phyloP scores from a whole-genome alignment of 2,797 vertebrate species.

The Glossophaga mutica region DNA sequence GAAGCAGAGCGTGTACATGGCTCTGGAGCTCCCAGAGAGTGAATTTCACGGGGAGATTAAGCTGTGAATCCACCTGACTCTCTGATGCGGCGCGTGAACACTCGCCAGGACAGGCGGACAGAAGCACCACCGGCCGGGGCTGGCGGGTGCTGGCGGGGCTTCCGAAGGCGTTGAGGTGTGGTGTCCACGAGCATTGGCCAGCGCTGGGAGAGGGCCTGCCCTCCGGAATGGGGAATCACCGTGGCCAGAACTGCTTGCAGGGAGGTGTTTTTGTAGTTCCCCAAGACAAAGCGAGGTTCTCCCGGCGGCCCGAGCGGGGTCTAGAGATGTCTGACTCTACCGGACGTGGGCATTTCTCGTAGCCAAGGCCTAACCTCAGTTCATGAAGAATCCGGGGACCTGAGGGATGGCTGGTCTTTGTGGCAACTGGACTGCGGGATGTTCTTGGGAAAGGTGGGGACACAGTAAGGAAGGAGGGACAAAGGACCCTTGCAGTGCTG shows the following conservation, averaged over 20 bases:
- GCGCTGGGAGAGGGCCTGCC: neutral
- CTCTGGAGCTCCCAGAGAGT: neutral
- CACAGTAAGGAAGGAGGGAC: too few species aligned
- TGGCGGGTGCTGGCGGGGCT: neutral
- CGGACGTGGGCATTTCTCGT: rapidly evolving
- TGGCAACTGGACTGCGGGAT: neutral
- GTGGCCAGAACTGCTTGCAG: neutral
- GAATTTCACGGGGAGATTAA: neutral
- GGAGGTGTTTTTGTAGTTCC: neutral
- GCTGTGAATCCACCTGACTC: rapidly evolving
- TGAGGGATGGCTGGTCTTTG: neutral
- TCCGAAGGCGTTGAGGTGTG: neutral
- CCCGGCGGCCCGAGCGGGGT: neutral
- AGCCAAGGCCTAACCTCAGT: neutral
- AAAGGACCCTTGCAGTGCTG: neutral
- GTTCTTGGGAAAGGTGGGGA: neutral
- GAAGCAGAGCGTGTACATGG: neutral
- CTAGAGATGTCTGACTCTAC: neutral
- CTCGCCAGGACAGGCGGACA: neutral
- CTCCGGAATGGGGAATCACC: rapidly evolving
- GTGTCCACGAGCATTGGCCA: rapidly evolving
- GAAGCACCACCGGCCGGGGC: rapidly evolving
- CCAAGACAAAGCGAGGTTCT: neutral
- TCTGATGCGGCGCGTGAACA: rapidly evolving
- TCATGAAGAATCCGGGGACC: neutral